Base-by-base conservation (phyloP, 2,888 invertebrate genomes). In the Sarcophaga caerulescens region DNA sequence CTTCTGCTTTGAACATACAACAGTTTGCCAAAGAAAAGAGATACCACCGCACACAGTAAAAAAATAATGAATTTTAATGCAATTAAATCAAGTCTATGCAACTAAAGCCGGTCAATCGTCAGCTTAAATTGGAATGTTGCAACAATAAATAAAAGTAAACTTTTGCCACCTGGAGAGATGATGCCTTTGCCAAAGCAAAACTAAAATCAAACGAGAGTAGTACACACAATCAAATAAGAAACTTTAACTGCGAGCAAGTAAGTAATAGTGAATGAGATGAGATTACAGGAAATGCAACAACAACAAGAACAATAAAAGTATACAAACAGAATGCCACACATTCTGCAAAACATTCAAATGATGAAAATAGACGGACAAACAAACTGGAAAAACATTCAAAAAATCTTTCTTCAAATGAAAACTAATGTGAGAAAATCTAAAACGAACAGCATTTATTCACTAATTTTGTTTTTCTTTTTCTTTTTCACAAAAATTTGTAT, bases 261-360 rank as follows among this genome's bases (percentile, higher is more conserved):
- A 66, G 21, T 73, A 21, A 11, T 60, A 44, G 44, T 44, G 52
- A 14, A 12, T 52, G 57, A 77, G 71, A 77, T 73, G 66, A 82
- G 77, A 82, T 82, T 77, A 76, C 71, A 82, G 82, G 82, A 82
- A 77, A 77, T 77, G 77, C 77, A 77, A 47, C 21, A 79, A 63
- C 52, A 65, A 57, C 44, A 69, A 44, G 17, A 45, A 35, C 35
- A 35, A 35, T 25, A 10, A 12, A 3, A 47, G 12, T 47, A 47
- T 47, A 47, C 11, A 14, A 59, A 19, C 25, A 81, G 81, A 35
- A 75, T 81, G 65, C 69, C 70, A 81, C 45, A 69, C 74, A 52
- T 52, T 52, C 17, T 17, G 52, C 12, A 52, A 52, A 12, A 52
- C 4, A 12, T 52, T 14, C 17, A 52, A 52, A 35, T 35, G 35